phyloP scores from a whole-genome alignment of 1,140 invertebrate species.

The Apis florea region DNA sequence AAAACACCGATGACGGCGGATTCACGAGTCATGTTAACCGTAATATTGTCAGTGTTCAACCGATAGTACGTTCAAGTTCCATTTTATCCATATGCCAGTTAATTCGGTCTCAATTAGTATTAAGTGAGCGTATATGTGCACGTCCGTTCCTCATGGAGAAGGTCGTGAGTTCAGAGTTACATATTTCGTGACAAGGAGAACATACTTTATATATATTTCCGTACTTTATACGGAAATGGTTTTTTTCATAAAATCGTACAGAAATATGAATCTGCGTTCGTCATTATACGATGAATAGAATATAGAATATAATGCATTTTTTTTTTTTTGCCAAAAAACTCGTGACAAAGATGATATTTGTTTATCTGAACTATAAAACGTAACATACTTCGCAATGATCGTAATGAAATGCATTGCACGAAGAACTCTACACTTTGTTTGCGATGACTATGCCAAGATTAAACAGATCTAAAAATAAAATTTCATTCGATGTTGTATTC shows the following conservation, averaged over 20 bases:
- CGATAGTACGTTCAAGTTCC: constrained; percentile 15
- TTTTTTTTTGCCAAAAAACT: not conserved
- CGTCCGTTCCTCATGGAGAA: constrained; percentile 21
- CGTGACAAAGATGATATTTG: not conserved
- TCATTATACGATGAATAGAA: too few relatives aligned
- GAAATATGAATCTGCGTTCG: not conserved
- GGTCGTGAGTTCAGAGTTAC: constrained; percentile 22
- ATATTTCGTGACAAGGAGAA: not conserved
- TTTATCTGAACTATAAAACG: not conserved
- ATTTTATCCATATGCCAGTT: constrained; percentile 25
- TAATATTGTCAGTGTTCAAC: not conserved
- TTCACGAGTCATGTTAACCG: not conserved
- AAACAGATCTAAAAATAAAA: constrained; percentile 1
- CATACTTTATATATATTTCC: too few relatives aligned
- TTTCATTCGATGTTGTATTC: not conserved
- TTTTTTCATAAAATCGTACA: not conserved
- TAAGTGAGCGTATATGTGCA: constrained; percentile 21
- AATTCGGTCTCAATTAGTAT: constrained; percentile 41
- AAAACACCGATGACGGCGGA: not conserved
- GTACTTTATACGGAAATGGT: not conserved
- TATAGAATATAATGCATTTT: not conserved
- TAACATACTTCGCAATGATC: not conserved
- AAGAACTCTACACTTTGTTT: not conserved
- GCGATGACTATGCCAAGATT: constrained; percentile 19
- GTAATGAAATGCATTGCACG: not conserved